A percentile compares a stretch with the other conserved stretches of the same genome.
Evolutionary conservation across 2,888 invertebrate genomes (phyloP).

Genomic region (Andrena dorsata): DNA sequence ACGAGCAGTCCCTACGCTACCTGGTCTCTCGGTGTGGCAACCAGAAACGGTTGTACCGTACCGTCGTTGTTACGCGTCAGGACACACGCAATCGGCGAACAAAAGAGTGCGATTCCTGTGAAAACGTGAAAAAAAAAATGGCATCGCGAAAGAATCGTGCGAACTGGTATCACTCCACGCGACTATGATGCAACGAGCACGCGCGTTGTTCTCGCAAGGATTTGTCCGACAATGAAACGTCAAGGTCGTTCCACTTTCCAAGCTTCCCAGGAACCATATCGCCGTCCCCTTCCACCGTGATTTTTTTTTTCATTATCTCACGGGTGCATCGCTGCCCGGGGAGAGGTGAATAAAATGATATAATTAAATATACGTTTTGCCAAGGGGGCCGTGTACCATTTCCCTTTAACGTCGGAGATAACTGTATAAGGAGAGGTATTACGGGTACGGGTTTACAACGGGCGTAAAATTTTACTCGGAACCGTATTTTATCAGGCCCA

Average conservation of each 20-base stretch:
- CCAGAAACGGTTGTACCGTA: constrained; percentile 26
- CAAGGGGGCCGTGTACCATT: constrained; percentile 52
- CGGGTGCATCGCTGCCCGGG: constrained; percentile 35
- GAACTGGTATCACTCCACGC: constrained; percentile 52
- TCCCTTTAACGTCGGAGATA: constrained; percentile 51
- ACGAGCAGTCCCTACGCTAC: constrained; percentile 19
- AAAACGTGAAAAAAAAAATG: constrained; percentile 13
- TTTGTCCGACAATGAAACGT: constrained; percentile 75
- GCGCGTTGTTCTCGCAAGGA: constrained; percentile 32
- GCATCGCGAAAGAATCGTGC: constrained; percentile 51
- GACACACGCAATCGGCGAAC: constrained; percentile 51
- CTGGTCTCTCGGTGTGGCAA: constrained; percentile 53
- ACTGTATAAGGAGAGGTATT: constrained; percentile 55
- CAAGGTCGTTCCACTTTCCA: constrained; percentile 83
- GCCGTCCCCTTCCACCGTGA: constrained; percentile 24
- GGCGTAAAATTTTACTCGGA: constrained; percentile 45
- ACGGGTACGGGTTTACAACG: constrained; percentile 35
- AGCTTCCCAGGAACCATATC: constrained; percentile 57
- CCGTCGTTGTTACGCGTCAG: constrained; percentile 36
- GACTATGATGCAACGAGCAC: constrained; percentile 55
- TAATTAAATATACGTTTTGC: constrained; percentile 52
- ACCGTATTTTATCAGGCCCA: constrained; percentile 30
- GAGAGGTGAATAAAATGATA: constrained; percentile 43
- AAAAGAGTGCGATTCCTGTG: constrained; percentile 60
- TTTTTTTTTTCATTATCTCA: constrained; percentile 60